A percentile compares a stretch with the other conserved stretches of the same genome.
phyloP scores from a whole-genome alignment of 2,113 vertebrate genomes.

The Sander vitreus region DNA sequence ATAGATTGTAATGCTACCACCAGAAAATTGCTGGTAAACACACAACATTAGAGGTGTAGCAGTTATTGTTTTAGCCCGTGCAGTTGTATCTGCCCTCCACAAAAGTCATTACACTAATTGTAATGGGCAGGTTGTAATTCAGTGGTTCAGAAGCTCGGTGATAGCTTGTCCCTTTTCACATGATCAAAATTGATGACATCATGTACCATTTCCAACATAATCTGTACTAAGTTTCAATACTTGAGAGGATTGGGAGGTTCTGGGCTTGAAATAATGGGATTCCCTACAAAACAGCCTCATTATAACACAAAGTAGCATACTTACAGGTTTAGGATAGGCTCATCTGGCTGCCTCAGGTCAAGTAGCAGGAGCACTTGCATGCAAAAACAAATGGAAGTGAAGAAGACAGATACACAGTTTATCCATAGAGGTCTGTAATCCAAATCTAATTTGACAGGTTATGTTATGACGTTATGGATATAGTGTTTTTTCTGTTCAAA shows the following conservation, averaged over 20 bases:
- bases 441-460: background rate
- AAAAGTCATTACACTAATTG: conserved; percentile 20
- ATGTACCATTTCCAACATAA: background rate
- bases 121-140: background rate
- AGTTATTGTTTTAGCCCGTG: background rate
- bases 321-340: conserved; percentile 38
- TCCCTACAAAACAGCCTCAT: conserved; percentile 20
- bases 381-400: background rate
- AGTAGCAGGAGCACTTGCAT: background rate
- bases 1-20: background rate
- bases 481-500: background rate
- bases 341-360: conserved; percentile 3
- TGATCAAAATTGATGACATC: background rate
- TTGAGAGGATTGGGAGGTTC: background rate
- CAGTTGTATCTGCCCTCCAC: background rate
- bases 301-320: conserved; percentile 33
- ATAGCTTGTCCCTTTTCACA: conserved; percentile 3
- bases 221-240: conserved; percentile 2
- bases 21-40: background rate
- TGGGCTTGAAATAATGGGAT: conserved; percentile 51
- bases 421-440: background rate
- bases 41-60: background rate
- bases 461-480: background rate
- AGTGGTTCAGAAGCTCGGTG: background rate
- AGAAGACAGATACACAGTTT: background rate